Conservation (phyloP, 1,140 invertebrate genomes). For the Helicoverpa armigera region DNA sequence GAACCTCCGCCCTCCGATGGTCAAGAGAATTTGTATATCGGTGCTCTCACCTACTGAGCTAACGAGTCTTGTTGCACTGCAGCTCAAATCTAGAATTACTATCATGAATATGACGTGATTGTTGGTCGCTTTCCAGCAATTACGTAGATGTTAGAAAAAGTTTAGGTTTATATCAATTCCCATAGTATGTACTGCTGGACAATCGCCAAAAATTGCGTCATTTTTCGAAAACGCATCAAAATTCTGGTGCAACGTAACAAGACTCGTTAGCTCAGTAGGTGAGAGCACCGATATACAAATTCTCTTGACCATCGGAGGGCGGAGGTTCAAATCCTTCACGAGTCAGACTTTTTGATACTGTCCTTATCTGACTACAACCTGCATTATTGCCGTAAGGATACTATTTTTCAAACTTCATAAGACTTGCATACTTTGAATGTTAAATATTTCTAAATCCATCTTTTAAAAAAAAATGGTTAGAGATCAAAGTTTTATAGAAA, state of each 20-base stretch:
- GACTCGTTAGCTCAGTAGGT: slow-evolving; percentile 23
- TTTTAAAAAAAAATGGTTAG: too few relatives aligned
- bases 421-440: too few relatives aligned
- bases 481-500: too few relatives aligned
- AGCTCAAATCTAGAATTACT: background rate
- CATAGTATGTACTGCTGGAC: background rate
- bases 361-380: too few relatives aligned
- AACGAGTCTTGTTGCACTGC: background rate
- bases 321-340: slow-evolving; percentile 24
- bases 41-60: too few relatives aligned
- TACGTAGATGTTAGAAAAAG: background rate
- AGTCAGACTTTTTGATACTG: background rate
- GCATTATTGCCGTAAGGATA: too few relatives aligned
- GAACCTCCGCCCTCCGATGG: background rate
- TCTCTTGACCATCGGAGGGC: background rate
- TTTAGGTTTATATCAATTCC: background rate
- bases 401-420: too few relatives aligned
- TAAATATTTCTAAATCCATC: too few relatives aligned
- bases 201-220: background rate
- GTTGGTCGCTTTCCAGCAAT: background rate
- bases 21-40: background rate
- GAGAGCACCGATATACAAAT: slow-evolving; percentile 12
- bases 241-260: background rate
- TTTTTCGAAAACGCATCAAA: background rate
- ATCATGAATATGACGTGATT: background rate